A percentile compares a stretch with the other conserved stretches of the same genome.
phyloP scores from a whole-genome alignment of 2,888 invertebrate species.

The Drosophila kokeensis region DNA sequence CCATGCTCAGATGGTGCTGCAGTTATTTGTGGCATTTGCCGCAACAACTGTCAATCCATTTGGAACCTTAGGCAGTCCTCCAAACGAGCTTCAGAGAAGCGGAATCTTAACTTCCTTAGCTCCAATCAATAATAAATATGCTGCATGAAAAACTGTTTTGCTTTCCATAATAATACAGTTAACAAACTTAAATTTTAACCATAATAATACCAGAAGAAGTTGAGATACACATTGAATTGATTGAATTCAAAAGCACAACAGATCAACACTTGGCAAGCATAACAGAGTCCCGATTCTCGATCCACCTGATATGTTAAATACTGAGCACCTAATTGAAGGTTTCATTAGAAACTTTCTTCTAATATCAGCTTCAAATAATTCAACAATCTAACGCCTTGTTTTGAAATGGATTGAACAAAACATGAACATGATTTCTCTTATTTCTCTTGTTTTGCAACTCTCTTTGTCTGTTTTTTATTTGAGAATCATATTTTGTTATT shows the following conservation, averaged over 20 bases:
- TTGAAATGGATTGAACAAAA: no score
- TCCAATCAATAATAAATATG: background rate
- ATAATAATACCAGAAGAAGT: background rate
- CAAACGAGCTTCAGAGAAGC: background rate
- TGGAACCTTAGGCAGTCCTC: background rate
- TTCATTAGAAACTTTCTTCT: no score
- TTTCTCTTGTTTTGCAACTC: background rate
- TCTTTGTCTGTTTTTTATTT: background rate
- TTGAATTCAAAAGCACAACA: background rate
- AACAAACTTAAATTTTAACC: background rate
- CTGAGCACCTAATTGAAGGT: no score
- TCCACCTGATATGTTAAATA: background rate
- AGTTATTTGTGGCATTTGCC: conserved; percentile 31
- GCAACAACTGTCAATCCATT: conserved; percentile 49
- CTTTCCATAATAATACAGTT: background rate
- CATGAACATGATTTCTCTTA: no score
- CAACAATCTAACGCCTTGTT: no score
- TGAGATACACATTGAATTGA: background rate
- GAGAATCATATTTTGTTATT: background rate
- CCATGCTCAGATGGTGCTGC: conserved; percentile 8
- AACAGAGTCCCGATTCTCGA: background rate
- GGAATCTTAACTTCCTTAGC: background rate
- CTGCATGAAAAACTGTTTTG: background rate
- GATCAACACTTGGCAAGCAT: background rate
- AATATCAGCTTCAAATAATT: no score